phyloP scores from a whole-genome alignment of 2,113 vertebrate genomes.

The Serinus canaria region DNA sequence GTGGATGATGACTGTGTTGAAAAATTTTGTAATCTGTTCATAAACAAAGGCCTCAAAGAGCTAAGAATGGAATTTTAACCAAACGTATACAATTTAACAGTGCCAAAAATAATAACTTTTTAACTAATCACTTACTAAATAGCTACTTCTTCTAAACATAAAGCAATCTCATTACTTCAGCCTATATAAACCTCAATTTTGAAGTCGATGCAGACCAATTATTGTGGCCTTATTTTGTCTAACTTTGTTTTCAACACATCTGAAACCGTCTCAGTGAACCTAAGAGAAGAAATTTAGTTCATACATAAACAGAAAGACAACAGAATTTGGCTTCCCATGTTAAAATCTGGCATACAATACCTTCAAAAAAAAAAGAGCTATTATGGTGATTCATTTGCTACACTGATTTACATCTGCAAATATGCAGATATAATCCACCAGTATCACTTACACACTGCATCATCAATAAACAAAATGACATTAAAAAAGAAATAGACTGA shows the following conservation, averaged over 20 bases:
- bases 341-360: background rate
- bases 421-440: background rate
- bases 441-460: background rate
- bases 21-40: background rate
- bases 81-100: constrained; percentile 2
- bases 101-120: background rate
- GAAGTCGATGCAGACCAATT: background rate
- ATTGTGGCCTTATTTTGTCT: background rate
- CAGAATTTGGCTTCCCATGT: background rate
- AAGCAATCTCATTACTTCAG: background rate
- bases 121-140: background rate
- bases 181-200: background rate
- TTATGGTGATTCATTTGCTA: background rate
- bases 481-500: background rate
- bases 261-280: background rate
- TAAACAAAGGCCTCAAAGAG: constrained; percentile 19
- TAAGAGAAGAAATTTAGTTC: background rate
- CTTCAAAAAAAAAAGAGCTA: background rate
- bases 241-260: background rate
- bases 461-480: constrained; percentile 59
- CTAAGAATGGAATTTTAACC: background rate
- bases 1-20: background rate
- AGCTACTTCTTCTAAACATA: background rate
- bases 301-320: background rate
- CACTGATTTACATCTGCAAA: constrained; percentile 23